These are phyloP conservation scores for Drosophila ambigua DNA, from an alignment of 1,140 invertebrate species.

Conservation along the genomic window DNA sequence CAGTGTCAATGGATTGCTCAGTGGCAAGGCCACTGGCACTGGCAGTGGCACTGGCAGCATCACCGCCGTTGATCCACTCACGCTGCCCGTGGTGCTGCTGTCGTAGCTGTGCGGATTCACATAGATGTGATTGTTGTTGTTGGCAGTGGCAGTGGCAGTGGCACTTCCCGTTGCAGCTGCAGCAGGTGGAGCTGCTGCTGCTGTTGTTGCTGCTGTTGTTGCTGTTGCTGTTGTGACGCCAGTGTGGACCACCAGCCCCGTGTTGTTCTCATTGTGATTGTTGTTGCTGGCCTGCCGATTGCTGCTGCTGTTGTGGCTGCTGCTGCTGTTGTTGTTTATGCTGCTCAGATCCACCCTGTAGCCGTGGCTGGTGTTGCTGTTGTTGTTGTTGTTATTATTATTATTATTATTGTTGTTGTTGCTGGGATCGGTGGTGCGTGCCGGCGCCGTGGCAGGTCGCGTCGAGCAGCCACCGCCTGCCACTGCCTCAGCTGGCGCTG, in stretches of 20 bases:
- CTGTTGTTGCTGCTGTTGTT: background rate
- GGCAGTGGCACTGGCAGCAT: slow-evolving; percentile 69
- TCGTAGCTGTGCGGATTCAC: slow-evolving; percentile 81
- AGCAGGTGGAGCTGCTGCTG: slow-evolving; percentile 7
- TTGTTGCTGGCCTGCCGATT: slow-evolving; percentile 43
- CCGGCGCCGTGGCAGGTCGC: slow-evolving; percentile 57
- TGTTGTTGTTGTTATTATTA: slow-evolving; percentile 25
- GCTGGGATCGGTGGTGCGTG: slow-evolving; percentile 36
- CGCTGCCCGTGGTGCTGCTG: slow-evolving; percentile 64
- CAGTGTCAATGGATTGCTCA: background rate
- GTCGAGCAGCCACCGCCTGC: slow-evolving; percentile 14
- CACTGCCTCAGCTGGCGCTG: slow-evolving; percentile 12
- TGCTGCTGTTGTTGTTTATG: slow-evolving; percentile 21
- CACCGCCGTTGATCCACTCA: slow-evolving; percentile 65
- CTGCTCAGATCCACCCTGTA: slow-evolving; percentile 61
- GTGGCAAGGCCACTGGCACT: slow-evolving; percentile 41
- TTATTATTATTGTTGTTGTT: slow-evolving; percentile 48
- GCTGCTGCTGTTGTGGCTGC: slow-evolving; percentile 24
- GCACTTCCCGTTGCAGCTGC: slow-evolving; percentile 18
- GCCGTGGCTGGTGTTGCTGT: slow-evolving; percentile 36
- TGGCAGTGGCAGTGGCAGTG: slow-evolving; percentile 8
- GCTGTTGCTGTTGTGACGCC: background rate
- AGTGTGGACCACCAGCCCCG: slow-evolving; percentile 33
- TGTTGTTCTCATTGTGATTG: slow-evolving; percentile 51
- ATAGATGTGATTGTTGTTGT: slow-evolving; percentile 81